phyloP scores from a whole-genome alignment of 2,797 vertebrate genomes.

The Pteropus rufus region DNA sequence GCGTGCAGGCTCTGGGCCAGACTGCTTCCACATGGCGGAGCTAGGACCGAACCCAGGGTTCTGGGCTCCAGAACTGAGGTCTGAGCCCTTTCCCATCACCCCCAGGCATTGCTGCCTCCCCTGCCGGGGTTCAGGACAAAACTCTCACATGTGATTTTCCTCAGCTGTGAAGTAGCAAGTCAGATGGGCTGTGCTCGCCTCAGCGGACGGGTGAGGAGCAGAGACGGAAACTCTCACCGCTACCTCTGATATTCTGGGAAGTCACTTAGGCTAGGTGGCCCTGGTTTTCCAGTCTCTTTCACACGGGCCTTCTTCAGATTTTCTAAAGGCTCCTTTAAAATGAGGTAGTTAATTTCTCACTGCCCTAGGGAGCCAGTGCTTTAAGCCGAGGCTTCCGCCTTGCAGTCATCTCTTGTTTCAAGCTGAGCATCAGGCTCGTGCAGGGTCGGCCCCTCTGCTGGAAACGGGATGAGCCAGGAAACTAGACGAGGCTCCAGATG shows the following conservation, averaged over 20 bases:
- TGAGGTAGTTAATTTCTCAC: no score
- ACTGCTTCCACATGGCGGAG: background rate
- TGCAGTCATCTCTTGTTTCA: background rate
- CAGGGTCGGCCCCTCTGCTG: background rate
- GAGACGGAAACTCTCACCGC: fast-evolving
- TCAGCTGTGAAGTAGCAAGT: fast-evolving
- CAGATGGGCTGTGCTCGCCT: no score
- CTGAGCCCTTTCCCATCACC: background rate
- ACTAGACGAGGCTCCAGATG: background rate
- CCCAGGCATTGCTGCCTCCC: background rate
- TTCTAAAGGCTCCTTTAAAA: background rate
- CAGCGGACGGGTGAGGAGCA: background rate
- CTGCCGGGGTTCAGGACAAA: fast-evolving
- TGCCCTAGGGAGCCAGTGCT: background rate
- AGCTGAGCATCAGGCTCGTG: background rate
- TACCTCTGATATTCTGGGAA: background rate
- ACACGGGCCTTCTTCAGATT: background rate
- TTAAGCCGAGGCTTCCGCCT: background rate
- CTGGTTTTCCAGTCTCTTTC: background rate
- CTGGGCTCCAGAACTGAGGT: background rate
- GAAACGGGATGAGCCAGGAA: background rate
- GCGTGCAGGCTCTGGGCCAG: background rate
- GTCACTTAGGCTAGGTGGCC: background rate
- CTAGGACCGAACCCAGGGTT: fast-evolving
- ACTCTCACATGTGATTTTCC: background rate